Percentiles rank a stretch among this genome's conserved stretches.
Conservation (phyloP, 2,113 vertebrate species). For the Semnornis frantzii region DNA sequence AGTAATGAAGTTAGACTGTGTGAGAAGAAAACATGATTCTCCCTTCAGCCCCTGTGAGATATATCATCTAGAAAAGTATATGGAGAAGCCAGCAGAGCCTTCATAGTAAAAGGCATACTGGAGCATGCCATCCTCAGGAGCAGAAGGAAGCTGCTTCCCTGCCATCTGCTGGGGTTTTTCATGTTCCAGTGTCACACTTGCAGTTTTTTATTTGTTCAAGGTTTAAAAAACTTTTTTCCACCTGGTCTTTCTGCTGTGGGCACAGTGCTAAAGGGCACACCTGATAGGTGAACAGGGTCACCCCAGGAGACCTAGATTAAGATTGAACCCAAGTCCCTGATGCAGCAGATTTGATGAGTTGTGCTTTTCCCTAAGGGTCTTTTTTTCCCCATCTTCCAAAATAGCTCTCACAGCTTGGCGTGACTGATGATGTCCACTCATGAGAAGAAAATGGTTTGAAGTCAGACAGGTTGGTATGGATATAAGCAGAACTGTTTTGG, state of each 20-base stretch:
- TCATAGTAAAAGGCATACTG: neutral
- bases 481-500: conserved; percentile 11
- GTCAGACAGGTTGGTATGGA: conserved; percentile 9
- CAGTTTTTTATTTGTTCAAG: neutral
- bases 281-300: neutral
- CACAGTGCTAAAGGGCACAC: neutral
- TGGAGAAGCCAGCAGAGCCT: neutral
- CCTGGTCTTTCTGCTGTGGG: neutral
- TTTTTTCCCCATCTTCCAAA: neutral
- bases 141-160: neutral
- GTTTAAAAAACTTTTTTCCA: neutral
- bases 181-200: neutral
- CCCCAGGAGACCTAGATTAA: neutral
- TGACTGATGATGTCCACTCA: conserved; percentile 29
- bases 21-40: neutral
- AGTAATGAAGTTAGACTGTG: neutral
- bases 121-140: neutral
- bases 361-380: neutral
- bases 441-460: conserved; percentile 37
- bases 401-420: neutral
- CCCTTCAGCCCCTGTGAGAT: neutral
- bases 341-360: neutral
- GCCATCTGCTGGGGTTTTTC: neutral
- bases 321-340: neutral
- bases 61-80: neutral